These are phyloP conservation scores for Hoplodrina blanda DNA, from an alignment of 2,888 invertebrate species.

Conservation along the genomic window DNA sequence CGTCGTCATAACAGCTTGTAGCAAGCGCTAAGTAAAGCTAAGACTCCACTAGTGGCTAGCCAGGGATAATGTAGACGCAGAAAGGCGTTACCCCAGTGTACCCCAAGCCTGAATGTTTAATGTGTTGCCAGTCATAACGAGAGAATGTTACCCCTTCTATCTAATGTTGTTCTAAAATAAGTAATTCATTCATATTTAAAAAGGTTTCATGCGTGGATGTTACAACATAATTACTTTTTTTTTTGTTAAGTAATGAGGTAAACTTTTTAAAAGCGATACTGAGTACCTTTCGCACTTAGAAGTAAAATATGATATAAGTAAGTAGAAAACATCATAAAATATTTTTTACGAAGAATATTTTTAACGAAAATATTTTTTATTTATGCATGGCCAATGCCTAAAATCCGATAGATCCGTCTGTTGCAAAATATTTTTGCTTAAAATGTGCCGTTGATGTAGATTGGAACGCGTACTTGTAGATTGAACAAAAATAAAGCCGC, in stretches of 20 bases:
- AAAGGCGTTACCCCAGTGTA: slow-evolving; percentile 46
- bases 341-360: background rate
- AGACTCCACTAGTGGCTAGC: slow-evolving; percentile 11
- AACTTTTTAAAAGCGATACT: background rate
- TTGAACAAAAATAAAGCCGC: slow-evolving; percentile 32
- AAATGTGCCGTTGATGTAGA: slow-evolving; percentile 20
- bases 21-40: slow-evolving; percentile 38
- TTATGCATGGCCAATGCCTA: background rate
- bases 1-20: slow-evolving; percentile 17
- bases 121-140: slow-evolving; percentile 49
- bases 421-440: slow-evolving; percentile 20
- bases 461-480: slow-evolving; percentile 24
- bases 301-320: too few relatives aligned
- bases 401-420: background rate
- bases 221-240: slow-evolving; percentile 9
- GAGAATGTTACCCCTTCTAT: slow-evolving; percentile 21
- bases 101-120: slow-evolving; percentile 54
- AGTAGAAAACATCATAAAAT: too few relatives aligned
- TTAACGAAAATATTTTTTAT: background rate
- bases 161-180: slow-evolving; percentile 43
- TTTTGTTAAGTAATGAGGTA: background rate
- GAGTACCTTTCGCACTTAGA: too few relatives aligned
- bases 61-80: slow-evolving; percentile 13
- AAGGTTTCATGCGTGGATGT: slow-evolving; percentile 11
- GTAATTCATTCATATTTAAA: slow-evolving; percentile 35